phyloP scores from a whole-genome alignment of 1,140 invertebrate genomes.

The Bombyx mori region ASM3026992v2 NC_085127.1:11706001-11706500 shows the following conservation, averaged over 20 bases:
- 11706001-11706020: too few species aligned
- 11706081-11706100: too few species aligned
- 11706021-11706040: too few species aligned
- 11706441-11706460: conserved; percentile 41
- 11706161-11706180: too few species aligned
- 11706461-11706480: conserved; percentile 24
- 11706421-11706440: conserved; percentile 60
- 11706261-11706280: conserved; percentile 20
- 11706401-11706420: conserved; percentile 3
- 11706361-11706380: not conserved
- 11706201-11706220: not conserved
- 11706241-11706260: conserved; percentile 36
- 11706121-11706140: too few species aligned
- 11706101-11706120: too few species aligned
- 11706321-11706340: conserved; percentile 11
- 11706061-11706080: too few species aligned
- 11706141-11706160: too few species aligned
- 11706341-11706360: too few species aligned
- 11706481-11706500: too few species aligned
- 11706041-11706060: too few species aligned
- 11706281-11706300: conserved; percentile 29
- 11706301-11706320: conserved; percentile 6
- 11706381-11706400: conserved; percentile 15
- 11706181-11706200: too few species aligned
- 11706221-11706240: conserved; percentile 45